Evolutionary conservation across 2,113 vertebrate species (phyloP), one percentile per base, ranked within the genome.

Genomic region (Alectura lathami): DNA sequence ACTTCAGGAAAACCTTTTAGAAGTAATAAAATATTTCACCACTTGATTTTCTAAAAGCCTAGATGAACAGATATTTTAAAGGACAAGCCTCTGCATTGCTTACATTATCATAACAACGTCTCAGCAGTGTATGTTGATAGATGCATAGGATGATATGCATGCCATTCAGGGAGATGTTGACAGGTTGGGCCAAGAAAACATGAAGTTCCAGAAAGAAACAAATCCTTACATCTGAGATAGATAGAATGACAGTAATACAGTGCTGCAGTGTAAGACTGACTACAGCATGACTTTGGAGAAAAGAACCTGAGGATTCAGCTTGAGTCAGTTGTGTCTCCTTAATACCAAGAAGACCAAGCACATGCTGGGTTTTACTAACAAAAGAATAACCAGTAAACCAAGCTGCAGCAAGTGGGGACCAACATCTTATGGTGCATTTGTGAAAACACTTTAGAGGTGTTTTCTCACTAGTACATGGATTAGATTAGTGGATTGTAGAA

Each of bases 391-490:
- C 17, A 63, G 8, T 16, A 63, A 29, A 42, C 8, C 24, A 63
- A 14, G 30, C 4, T 47, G 17, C 24, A 45, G 22, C 34, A 64
- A 77, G 30, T 9, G 11, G 1, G 59, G 17, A 59, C 15, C 30
- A 17, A 34, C 11, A 40, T 32, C 43, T 76, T 8, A 38, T 27
- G 23, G 8, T 15, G 6, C 38, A 29, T 20, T 11, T 3, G 2
- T n/a, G 42, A 51, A 70, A 89, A 40, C 8, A 6, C 27, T 14
- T 73, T 26, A 6, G 23, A 45, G 4, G 10, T 47, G 17, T 2
- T 48, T 72, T 63, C 14, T 81, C 13, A 67, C 2, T 0, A 0
- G 2, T 32, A 4, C n/a, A 26, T 78, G 13, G 7, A 20, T 78
- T 60, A 48, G 7, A 20, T 78, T 60, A 48, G 8, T 54, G 30